Conservation (phyloP, 2,113 vertebrate genomes). For the Zosterops pallidus region DNA sequence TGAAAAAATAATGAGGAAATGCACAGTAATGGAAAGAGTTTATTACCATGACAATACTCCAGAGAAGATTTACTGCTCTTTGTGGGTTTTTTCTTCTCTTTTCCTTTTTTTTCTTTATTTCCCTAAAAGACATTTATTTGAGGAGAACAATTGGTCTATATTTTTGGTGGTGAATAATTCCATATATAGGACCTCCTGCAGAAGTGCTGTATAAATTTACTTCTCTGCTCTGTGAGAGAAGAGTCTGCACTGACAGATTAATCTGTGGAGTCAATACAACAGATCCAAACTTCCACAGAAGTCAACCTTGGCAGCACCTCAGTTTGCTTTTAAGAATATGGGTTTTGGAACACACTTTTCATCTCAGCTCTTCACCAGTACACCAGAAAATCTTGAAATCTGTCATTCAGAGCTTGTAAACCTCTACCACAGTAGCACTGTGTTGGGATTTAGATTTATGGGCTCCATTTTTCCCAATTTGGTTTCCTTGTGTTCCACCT, state of each 20-base stretch:
- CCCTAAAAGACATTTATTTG: neutral
- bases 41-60: neutral
- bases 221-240: neutral
- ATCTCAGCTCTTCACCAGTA: neutral
- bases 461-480: neutral
- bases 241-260: neutral
- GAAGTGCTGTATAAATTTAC: neutral
- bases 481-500: neutral
- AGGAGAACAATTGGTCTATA: neutral
- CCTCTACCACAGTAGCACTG: neutral
- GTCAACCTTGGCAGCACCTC: neutral
- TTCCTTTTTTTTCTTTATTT: neutral
- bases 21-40: neutral
- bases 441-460: neutral
- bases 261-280: neutral
- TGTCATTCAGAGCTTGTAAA: neutral
- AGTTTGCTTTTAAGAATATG: neutral
- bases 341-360: neutral
- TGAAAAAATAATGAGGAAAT: neutral
- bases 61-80: neutral
- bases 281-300: neutral
- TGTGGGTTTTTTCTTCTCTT: neutral
- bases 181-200: neutral
- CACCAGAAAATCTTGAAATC: neutral
- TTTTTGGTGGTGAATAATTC: neutral